phyloP scores from a whole-genome alignment of 2,113 vertebrate species.

The Desmodus rotundus region DNA sequence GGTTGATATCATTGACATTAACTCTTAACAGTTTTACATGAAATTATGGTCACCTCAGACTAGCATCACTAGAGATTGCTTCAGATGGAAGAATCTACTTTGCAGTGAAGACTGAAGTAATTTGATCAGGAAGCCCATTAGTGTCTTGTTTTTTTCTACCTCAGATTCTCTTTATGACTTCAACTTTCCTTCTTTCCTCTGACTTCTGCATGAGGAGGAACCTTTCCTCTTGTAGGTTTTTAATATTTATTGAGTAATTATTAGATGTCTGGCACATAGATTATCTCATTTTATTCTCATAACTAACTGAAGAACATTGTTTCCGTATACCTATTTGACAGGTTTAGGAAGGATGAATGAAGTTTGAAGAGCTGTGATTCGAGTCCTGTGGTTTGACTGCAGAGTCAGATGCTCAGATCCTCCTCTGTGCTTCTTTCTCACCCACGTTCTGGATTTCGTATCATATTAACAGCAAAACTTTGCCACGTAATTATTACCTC shows the following conservation, averaged over 20 bases:
- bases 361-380: not conserved
- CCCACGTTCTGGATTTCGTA: not conserved
- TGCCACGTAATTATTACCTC: not conserved
- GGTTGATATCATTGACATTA: not conserved
- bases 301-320: not conserved
- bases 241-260: not conserved
- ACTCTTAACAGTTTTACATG: not conserved
- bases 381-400: not conserved
- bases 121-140: not conserved
- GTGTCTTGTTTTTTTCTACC: not conserved
- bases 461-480: not conserved
- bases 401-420: not conserved
- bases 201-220: not conserved
- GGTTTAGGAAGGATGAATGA: no score
- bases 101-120: not conserved
- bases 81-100: not conserved
- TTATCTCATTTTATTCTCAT: not conserved
- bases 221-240: not conserved
- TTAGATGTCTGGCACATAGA: not conserved
- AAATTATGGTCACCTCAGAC: not conserved
- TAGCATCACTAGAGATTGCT: not conserved
- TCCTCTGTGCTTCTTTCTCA: not conserved
- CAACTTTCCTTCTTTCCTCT: not conserved
- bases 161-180: not conserved
- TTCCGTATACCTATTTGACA: not conserved